Evolutionary conservation across 2,113 vertebrate species (phyloP), one percentile per base, ranked within the genome.

Genomic region (Bufo bufo): DNA sequence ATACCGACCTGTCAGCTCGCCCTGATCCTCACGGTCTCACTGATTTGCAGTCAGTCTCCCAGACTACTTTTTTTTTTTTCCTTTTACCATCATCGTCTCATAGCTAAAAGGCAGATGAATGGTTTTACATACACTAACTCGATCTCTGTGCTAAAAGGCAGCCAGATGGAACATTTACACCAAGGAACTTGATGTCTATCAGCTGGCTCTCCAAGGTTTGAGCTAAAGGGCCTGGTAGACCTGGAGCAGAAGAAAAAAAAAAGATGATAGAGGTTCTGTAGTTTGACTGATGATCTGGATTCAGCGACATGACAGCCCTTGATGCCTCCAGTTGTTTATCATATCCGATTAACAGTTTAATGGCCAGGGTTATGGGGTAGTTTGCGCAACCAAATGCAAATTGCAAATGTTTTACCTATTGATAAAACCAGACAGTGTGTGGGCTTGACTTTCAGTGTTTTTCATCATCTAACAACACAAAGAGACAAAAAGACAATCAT

Each of bases 1-100:
- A 88, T 88, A 88, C 87, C 20, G 74, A 88, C 81, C 87, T 88
- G 87, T 88, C 87, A 84, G 49, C 59, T 84, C 72, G 33, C 72
- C 71, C 87, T 77, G 45, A 88, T 69, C 82, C 81, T 58, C 45
- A 17, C 72, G 65, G 87, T 77, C 81, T 50, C 14, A 69, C 56
- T 77, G 87, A 88, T 83, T 78, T 65, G 69, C 87, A 84, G 72
- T 88, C 87, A 77, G 47, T 88, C 87, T 66, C 81, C 54, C 79
- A 74, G 86, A 75, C 50, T 75, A 50, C 72, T 50, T 47, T 74
- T 75, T 75, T 74, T 75, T 75, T 72, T 75, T 75, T 19, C 6
- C 72, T 82, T 82, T 74, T 81, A 69, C 79, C 86, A 82, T 59
- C 79, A 87, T 69, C 23, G 61, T 87, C 75, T 74, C 50, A 50